Evolutionary conservation across 37 sponge, comb jelly and placozoan species (phyloP).

Genomic region (Crambe crambe): DNA sequence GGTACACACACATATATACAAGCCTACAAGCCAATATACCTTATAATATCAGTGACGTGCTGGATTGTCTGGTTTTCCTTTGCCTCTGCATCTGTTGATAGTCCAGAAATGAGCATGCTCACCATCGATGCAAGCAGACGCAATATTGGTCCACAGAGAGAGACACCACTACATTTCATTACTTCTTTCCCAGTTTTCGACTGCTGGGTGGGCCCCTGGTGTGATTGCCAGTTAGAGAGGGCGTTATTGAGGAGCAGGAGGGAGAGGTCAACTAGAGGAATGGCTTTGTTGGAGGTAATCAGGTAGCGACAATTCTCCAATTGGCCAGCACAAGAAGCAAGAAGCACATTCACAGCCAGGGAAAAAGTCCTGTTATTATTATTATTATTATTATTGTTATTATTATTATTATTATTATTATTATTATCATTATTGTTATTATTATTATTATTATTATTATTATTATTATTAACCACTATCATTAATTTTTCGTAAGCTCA

Average conservation of each 20-base stretch:
- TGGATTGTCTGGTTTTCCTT: neutral
- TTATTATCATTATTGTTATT: too few relatives aligned
- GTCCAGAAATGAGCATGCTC: slow-evolving; percentile 15
- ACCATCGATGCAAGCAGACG: slow-evolving; percentile 38
- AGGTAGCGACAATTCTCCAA: slow-evolving; percentile 22
- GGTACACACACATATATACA: too few relatives aligned
- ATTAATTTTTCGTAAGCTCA: too few relatives aligned
- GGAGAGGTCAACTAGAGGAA: slow-evolving; percentile 43
- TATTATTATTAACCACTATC: too few relatives aligned
- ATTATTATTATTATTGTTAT: too few relatives aligned
- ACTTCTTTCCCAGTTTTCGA: neutral
- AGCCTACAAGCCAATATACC: too few relatives aligned
- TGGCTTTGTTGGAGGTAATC: slow-evolving; percentile 35
- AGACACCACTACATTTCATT: neutral
- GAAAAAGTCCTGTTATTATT: slow-evolving; percentile 26
- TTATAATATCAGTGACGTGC: slow-evolving; percentile 26
- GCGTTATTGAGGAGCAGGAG: neutral
- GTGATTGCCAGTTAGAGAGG: neutral
- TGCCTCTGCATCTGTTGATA: neutral
- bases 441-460: too few relatives aligned
- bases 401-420: too few relatives aligned
- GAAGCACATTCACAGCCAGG: slow-evolving; percentile 20
- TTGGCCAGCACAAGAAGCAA: slow-evolving; percentile 25
- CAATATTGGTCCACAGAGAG: slow-evolving; percentile 47
- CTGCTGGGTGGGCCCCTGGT: neutral